A percentile compares a stretch with the other conserved stretches of the same genome.
These are phyloP conservation scores for Stegodyphus dumicola DNA, from an alignment of 1,140 invertebrate species.

Conservation along the genomic window DNA sequence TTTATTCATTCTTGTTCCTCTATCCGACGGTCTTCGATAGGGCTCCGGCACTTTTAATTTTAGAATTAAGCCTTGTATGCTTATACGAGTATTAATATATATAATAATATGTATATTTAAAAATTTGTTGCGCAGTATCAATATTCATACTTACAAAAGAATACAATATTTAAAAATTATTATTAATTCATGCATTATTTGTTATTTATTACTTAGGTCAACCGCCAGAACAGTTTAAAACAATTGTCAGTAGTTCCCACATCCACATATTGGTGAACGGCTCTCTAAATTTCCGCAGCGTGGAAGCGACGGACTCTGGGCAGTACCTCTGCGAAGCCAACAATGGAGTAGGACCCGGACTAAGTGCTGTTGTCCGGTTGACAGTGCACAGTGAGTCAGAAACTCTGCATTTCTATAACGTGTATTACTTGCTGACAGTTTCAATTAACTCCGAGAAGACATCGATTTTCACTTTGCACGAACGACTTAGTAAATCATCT, in stretches of 20 bases:
- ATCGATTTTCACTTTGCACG: conserved; percentile 17
- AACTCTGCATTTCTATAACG: background rate
- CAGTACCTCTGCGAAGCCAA: conserved; percentile 71
- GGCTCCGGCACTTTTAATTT: too few relatives aligned
- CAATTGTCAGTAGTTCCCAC: conserved; percentile 63
- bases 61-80: too few relatives aligned
- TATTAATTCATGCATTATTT: background rate
- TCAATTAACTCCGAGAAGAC: conserved; percentile 26
- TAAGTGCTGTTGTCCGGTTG: conserved; percentile 64
- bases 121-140: too few relatives aligned
- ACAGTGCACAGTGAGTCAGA: conserved; percentile 56
- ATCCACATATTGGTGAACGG: conserved; percentile 65
- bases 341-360: conserved; percentile 70
- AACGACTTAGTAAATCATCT: conserved; percentile 13
- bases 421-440: conserved; percentile 14
- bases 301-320: conserved; percentile 63
- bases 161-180: too few relatives aligned
- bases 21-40: too few relatives aligned
- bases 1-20: too few relatives aligned
- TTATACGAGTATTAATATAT: too few relatives aligned
- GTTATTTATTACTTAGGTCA: conserved; percentile 26
- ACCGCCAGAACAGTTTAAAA: conserved; percentile 42
- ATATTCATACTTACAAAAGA: too few relatives aligned
- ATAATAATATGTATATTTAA: too few relatives aligned
- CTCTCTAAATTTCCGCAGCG: conserved; percentile 62